Conservation (phyloP, 2,888 invertebrate species). For the Fragum fragum region DNA sequence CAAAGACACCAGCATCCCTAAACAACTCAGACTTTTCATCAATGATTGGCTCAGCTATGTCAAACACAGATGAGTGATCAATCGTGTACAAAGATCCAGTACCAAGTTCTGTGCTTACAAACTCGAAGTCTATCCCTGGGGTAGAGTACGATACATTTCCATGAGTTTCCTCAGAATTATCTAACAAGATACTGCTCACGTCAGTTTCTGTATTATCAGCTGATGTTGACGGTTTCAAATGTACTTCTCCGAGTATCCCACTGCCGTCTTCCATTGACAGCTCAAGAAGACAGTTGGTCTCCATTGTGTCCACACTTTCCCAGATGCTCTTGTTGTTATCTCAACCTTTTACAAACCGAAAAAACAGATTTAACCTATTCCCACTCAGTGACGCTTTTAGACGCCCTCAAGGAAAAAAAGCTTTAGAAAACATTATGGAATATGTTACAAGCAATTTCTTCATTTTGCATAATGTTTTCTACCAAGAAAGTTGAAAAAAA, state of each 20-base stretch:
- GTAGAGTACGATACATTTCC: not conserved
- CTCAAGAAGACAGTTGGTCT: conserved; percentile 35
- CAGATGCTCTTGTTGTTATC: too few relatives aligned
- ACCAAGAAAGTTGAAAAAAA: too few relatives aligned
- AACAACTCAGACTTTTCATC: conserved; percentile 44
- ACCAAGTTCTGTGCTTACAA: conserved; percentile 43
- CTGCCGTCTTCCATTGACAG: conserved; percentile 25
- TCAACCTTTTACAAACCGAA: too few relatives aligned
- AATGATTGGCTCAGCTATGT: conserved; percentile 45
- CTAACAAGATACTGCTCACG: conserved; percentile 22
- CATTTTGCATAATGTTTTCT: too few relatives aligned
- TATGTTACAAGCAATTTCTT: too few relatives aligned
- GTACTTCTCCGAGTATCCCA: conserved; percentile 24
- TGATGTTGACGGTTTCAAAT: not conserved
- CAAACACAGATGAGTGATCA: conserved; percentile 50
- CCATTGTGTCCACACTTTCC: conserved; percentile 2
- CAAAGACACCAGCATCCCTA: conserved; percentile 38
- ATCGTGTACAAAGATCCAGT: conserved; percentile 34
- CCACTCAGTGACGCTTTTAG: too few relatives aligned
- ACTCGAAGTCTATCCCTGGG: conserved; percentile 50
- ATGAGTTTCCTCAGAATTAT: conserved; percentile 19
- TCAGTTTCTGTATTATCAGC: not conserved
- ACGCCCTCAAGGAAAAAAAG: too few relatives aligned
- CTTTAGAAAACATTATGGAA: too few relatives aligned
- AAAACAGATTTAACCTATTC: too few relatives aligned